Evolutionary conservation across 2,888 invertebrate species (phyloP).

Genomic region (Odontothrips loti): DNA sequence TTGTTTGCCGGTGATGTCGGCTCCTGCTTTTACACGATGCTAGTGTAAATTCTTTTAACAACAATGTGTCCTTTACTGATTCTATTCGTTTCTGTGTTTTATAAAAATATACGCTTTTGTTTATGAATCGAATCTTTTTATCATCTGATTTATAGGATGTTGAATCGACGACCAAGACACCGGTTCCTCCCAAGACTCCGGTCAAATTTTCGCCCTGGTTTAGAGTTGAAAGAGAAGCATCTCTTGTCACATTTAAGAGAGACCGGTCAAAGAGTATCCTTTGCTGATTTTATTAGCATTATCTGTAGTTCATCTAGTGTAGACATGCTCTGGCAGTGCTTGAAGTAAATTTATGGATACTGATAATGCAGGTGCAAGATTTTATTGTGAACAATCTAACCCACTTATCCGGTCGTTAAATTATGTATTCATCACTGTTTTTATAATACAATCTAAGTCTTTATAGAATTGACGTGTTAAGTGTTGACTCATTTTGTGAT

Average conservation of each 20-base stretch:
- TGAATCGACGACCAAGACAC: background rate
- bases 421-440: no score
- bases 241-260: background rate
- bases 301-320: background rate
- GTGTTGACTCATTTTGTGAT: background rate
- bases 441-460: background rate
- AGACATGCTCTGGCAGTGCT: background rate
- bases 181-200: background rate
- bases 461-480: background rate
- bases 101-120: background rate
- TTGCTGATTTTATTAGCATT: background rate
- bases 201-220: background rate
- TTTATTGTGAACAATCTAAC: no score
- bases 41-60: background rate
- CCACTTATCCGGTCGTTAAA: no score
- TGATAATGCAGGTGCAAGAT: no score
- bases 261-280: constrained; percentile 1
- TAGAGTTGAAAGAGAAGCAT: background rate
- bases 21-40: background rate
- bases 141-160: background rate
- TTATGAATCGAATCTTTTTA: background rate
- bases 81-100: background rate
- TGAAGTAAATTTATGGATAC: no score
- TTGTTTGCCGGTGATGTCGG: background rate
- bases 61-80: background rate